These are phyloP conservation scores for Drosophila watanabei DNA, from an alignment of 1,140 invertebrate genomes.

Conservation along the genomic window DNA sequence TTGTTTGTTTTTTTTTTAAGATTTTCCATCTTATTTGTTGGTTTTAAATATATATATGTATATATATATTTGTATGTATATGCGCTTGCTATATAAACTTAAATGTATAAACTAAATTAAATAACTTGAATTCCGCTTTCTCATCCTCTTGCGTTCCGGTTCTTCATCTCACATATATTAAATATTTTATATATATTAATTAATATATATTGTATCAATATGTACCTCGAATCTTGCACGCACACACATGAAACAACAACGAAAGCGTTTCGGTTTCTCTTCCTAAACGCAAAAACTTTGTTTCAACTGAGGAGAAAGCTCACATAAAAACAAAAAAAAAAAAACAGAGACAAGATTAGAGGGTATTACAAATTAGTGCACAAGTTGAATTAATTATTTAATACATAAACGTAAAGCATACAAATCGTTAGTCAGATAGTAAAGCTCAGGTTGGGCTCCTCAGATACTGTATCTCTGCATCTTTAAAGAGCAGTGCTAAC, in stretches of 20 bases:
- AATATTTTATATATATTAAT: slow-evolving; percentile 53
- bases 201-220: slow-evolving; percentile 34
- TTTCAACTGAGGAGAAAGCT: slow-evolving; percentile 24
- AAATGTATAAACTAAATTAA: slow-evolving; percentile 80
- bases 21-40: slow-evolving; percentile 62
- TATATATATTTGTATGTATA: slow-evolving; percentile 62
- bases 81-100: slow-evolving; percentile 82
- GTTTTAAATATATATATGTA: slow-evolving; percentile 54
- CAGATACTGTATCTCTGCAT: slow-evolving; percentile 44
- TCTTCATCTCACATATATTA: slow-evolving; percentile 49
- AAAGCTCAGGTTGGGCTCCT: slow-evolving; percentile 50
- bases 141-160: slow-evolving; percentile 37
- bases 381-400: slow-evolving; percentile 26
- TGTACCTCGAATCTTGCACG: slow-evolving; percentile 62
- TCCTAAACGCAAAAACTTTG: slow-evolving; percentile 25
- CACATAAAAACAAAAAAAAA: slow-evolving; percentile 5
- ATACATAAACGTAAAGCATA: slow-evolving; percentile 48
- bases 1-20: slow-evolving; percentile 49
- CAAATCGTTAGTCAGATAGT: slow-evolving; percentile 60
- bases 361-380: slow-evolving; percentile 45
- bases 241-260: slow-evolving; percentile 78
- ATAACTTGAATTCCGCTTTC: slow-evolving; percentile 77
- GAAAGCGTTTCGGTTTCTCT: slow-evolving; percentile 31
- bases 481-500: slow-evolving; percentile 14
- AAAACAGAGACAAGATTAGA: slow-evolving; percentile 5